A percentile compares a stretch with the other conserved stretches of the same genome.
These are phyloP conservation scores for Heliopora coerulea DNA, from an alignment of 92 coral and sea anemone genomes.

Conservation along the genomic window DNA sequence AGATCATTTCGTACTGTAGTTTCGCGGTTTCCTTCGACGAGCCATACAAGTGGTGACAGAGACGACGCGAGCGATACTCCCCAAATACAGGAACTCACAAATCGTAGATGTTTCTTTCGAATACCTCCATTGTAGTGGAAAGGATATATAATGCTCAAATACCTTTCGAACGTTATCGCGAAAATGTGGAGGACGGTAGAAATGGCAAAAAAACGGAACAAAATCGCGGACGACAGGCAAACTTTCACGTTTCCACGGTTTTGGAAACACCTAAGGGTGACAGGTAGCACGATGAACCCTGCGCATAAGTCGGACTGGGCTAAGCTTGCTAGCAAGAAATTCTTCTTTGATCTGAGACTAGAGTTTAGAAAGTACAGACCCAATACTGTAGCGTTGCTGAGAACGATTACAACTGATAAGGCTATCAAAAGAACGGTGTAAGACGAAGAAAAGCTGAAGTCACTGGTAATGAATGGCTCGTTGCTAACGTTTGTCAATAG, in stretches of 20 bases:
- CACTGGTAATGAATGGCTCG: not conserved
- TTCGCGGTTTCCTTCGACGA: not conserved
- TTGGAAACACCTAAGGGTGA: not conserved
- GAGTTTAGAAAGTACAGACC: constrained; percentile 3
- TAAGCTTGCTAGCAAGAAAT: constrained; percentile 20
- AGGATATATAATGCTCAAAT: constrained; percentile 29
- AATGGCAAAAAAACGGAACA: constrained; percentile 29
- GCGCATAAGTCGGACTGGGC: constrained; percentile 22
- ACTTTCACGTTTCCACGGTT: not conserved
- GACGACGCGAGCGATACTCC: not conserved
- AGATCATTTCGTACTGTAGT: constrained; percentile 1
- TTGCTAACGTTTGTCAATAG: not conserved
- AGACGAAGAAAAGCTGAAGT: too few relatives aligned
- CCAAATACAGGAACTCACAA: constrained; percentile 25
- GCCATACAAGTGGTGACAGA: constrained; percentile 12
- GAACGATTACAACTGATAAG: constrained; percentile 14
- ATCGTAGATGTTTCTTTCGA: constrained; percentile 19
- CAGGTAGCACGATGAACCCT: constrained; percentile 13
- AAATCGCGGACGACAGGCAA: constrained; percentile 9
- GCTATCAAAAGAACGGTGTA: not conserved
- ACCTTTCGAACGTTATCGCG: constrained; percentile 27
- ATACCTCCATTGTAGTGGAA: not conserved
- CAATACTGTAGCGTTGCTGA: constrained; percentile 17
- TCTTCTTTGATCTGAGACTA: constrained; percentile 20
- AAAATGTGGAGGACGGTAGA: constrained; percentile 31